Base-by-base conservation (phyloP, 2,888 invertebrate species). In the Phania funesta region DNA sequence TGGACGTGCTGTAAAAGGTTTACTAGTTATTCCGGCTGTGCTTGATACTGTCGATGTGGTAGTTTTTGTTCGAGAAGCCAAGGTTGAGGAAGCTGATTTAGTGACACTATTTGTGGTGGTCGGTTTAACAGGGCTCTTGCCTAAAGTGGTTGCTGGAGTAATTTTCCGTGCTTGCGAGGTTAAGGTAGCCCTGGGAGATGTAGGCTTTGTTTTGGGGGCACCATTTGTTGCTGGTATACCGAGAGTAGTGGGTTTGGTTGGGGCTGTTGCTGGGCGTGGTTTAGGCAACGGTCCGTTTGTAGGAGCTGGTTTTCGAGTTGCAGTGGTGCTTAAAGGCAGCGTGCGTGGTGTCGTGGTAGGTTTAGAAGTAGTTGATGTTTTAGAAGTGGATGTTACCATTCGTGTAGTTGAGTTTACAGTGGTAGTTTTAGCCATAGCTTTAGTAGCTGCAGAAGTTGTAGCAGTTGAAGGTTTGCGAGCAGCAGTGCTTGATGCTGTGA, bases 1-100 rank as follows among this genome's bases (percentile, higher is more conserved):
- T 64, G 89, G 89, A 41, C 89, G 88, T 44, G 89, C 89, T 18
- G 88, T 88, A 58, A 89, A 89, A 80, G 86, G 86, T 85, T 88
- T 89, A 7, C 16, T 29, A 67, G 58, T 16, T 71, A 86, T 88
- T 16, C 35, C 65, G 32, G 58, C 54, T 74, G 86, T 85, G 65
- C 84, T 84, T 32, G 77, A 62, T 62, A 18, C 48, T 85, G 85
- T 82, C 20, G 86, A 58, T 8, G 85, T 82, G 44, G 86, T 83
- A 56, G 84, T 75, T 77, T 84, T 85, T 65, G 84, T 71, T 48
- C 83, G 83, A 20, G 67, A 79, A 11, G 84, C 80, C 50, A 86
- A 50, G 13, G 35, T 56, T 44, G 78, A 58, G 8, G 76, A 20
- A 13, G 70, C 20, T 16, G 75, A 71, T 54, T 81, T 83, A 20